phyloP scores from a whole-genome alignment of 2,888 invertebrate genomes.

The Nipponacmea schrenckii region DNA sequence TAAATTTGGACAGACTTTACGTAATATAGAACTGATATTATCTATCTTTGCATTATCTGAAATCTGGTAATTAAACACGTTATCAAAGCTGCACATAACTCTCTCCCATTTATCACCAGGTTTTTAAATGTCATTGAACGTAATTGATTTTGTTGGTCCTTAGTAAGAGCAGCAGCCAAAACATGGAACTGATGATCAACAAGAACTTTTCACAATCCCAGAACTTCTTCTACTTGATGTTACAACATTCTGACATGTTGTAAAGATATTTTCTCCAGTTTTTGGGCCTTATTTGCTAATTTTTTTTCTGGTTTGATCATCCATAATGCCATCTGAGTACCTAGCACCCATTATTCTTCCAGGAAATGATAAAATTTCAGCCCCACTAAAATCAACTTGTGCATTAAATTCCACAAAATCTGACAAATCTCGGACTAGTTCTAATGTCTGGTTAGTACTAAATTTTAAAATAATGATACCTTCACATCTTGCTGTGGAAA shows the following conservation, averaged over 20 bases:
- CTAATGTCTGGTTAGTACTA: slow-evolving; percentile 77
- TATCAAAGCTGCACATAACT: slow-evolving; percentile 77
- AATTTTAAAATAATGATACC: too few relatives aligned
- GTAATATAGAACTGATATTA: slow-evolving; percentile 85
- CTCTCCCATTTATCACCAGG: slow-evolving; percentile 82
- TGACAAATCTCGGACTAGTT: slow-evolving; percentile 80
- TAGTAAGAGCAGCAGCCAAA: slow-evolving; percentile 65
- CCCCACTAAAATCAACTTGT: slow-evolving; percentile 66
- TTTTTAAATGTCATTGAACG: slow-evolving; percentile 76
- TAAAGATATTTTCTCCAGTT: slow-evolving; percentile 67
- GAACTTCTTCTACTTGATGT: slow-evolving; percentile 85
- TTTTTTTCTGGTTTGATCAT: slow-evolving; percentile 59
- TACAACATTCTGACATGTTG: slow-evolving; percentile 65
- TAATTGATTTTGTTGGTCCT: slow-evolving; percentile 73
- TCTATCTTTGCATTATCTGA: slow-evolving; percentile 93
- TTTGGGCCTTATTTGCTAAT: slow-evolving; percentile 62
- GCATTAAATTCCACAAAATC: slow-evolving; percentile 80
- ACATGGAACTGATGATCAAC: slow-evolving; percentile 91
- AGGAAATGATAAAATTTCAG: too few relatives aligned
- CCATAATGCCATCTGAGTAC: slow-evolving; percentile 41
- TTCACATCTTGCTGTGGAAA: too few relatives aligned
- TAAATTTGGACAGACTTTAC: slow-evolving; percentile 91
- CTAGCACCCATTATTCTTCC: slow-evolving; percentile 37
- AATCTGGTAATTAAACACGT: slow-evolving; percentile 90
- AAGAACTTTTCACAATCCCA: slow-evolving; percentile 92